phyloP scores from a whole-genome alignment of 2,113 vertebrate species.

The Hemiprocne comata region DNA sequence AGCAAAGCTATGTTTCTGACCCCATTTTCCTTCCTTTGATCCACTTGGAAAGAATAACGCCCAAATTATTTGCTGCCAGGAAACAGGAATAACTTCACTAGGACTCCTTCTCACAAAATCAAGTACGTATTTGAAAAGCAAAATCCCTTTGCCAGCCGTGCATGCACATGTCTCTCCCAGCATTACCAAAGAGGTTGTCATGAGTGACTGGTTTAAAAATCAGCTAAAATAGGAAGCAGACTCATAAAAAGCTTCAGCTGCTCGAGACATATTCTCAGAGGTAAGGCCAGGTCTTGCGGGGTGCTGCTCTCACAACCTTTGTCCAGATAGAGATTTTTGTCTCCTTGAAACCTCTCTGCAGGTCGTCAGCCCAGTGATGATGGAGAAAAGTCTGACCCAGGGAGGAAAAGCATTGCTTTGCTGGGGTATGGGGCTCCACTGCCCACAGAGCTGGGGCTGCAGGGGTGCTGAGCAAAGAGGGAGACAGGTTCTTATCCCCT shows the following conservation, averaged over 20 bases:
- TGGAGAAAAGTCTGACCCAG: neutral
- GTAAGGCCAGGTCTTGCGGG: neutral
- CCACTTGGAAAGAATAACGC: neutral
- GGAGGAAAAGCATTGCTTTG: neutral
- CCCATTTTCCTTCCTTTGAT: neutral
- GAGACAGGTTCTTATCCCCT: neutral
- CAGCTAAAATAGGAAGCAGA: conserved; percentile 5
- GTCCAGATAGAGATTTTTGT: neutral
- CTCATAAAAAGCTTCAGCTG: neutral
- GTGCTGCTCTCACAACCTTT: neutral
- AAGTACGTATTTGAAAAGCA: neutral
- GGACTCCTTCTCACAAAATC: neutral
- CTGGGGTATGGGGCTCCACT: neutral
- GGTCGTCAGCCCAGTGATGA: neutral
- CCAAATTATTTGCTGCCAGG: neutral
- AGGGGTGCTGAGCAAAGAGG: neutral
- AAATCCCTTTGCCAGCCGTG: neutral
- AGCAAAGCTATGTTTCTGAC: neutral
- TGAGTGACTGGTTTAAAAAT: neutral
- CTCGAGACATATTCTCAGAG: neutral
- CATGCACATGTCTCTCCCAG: neutral
- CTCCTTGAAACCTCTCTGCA: neutral
- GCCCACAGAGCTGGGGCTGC: neutral
- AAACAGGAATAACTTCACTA: neutral
- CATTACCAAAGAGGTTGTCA: neutral